These are phyloP conservation scores for Scalopus aquaticus DNA, from an alignment of 2,113 vertebrate genomes.

Conservation along the genomic window DNA sequence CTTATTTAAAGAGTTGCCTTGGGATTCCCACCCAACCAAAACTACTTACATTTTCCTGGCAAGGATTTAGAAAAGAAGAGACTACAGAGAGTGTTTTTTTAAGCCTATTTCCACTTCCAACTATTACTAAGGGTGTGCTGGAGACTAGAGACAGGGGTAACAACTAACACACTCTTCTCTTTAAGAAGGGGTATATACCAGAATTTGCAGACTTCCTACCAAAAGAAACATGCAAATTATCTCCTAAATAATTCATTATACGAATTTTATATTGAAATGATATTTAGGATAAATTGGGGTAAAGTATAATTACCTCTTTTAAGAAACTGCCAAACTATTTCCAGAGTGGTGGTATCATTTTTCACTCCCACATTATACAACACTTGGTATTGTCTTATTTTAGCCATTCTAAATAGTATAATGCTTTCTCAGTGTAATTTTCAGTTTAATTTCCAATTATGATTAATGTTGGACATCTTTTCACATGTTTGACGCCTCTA, in stretches of 20 bases:
- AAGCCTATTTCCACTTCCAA: not conserved
- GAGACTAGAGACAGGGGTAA: not conserved
- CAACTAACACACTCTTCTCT: not conserved
- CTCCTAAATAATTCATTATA: not conserved
- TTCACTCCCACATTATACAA: not conserved
- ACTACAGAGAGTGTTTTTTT: not conserved
- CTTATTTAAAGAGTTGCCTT: not conserved
- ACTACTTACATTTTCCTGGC: not conserved
- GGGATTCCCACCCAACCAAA: not conserved
- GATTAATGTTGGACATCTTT: not conserved
- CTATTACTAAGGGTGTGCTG: not conserved
- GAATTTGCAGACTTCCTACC: not conserved
- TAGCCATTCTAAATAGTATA: not conserved
- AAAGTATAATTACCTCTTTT: no score
- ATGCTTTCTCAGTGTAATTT: not conserved
- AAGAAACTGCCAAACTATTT: not conserved
- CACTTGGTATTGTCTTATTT: not conserved
- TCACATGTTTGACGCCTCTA: not conserved
- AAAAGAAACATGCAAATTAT: not conserved
- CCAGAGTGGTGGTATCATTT: not conserved
- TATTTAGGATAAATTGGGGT: not conserved
- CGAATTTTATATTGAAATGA: constrained; percentile 18
- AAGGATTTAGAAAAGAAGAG: not conserved
- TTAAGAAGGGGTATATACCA: not conserved
- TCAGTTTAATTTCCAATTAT: not conserved